phyloP scores from a whole-genome alignment of 1,140 invertebrate genomes.

The Drosophila simulans region DNA sequence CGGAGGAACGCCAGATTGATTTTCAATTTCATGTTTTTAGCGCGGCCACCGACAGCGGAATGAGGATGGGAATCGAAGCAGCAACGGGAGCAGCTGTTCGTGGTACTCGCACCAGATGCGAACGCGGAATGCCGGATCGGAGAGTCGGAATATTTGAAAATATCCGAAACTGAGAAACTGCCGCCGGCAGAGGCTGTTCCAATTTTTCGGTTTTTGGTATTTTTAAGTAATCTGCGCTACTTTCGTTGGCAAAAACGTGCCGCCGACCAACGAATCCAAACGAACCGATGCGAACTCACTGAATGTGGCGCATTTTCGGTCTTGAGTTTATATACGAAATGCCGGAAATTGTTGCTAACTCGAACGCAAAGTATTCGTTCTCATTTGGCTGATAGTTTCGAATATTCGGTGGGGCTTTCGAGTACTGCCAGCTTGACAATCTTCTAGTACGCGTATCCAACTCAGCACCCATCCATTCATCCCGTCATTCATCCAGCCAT shows the following conservation, averaged over 20 bases:
- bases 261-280: constrained; percentile 11
- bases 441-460: constrained; percentile 34
- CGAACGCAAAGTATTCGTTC: constrained; percentile 49
- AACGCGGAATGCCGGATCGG: constrained; percentile 28
- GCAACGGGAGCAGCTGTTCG: constrained; percentile 12
- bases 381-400: constrained; percentile 38
- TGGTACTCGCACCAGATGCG: constrained; percentile 13
- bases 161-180: constrained; percentile 13
- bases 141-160: constrained; percentile 14
- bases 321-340: constrained; percentile 76
- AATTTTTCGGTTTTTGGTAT: constrained; percentile 64
- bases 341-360: constrained; percentile 75
- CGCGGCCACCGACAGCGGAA: constrained; percentile 31
- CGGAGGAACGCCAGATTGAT: constrained; percentile 66
- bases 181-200: constrained; percentile 35
- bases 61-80: constrained; percentile 8
- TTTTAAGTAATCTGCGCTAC: constrained; percentile 78
- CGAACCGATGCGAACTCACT: constrained; percentile 36
- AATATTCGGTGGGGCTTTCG: constrained; percentile 57
- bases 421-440: constrained; percentile 53
- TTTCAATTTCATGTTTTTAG: constrained; percentile 74
- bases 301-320: constrained; percentile 49
- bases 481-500: constrained; percentile 25
- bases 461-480: constrained; percentile 24
- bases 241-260: constrained; percentile 44